phyloP scores from a whole-genome alignment of 2,113 vertebrate genomes.

The Hypanus sabinus region DNA sequence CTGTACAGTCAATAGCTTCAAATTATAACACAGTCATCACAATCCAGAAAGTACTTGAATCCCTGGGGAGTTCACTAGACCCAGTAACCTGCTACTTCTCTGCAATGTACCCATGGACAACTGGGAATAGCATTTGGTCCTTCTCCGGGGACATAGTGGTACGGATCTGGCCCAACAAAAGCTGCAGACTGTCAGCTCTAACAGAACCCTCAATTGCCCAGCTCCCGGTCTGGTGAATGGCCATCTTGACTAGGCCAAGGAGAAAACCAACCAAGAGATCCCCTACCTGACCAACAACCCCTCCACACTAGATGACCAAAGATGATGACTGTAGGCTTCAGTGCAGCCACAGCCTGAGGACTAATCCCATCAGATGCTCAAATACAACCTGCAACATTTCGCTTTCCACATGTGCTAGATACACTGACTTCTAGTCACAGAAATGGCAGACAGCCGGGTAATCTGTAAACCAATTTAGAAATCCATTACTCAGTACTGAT shows the following conservation, averaged over 20 bases:
- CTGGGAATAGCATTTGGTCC: background rate
- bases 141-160: background rate
- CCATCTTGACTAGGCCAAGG: background rate
- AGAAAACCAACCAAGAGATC: background rate
- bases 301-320: background rate
- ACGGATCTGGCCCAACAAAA: too few species aligned
- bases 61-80: background rate
- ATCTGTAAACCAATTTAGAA: background rate
- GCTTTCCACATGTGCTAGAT: background rate
- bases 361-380: background rate
- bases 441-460: background rate
- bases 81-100: too few species aligned
- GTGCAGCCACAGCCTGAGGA: background rate
- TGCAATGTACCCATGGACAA: background rate
- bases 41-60: background rate
- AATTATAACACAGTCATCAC: too few species aligned
- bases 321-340: background rate
- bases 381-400: background rate
- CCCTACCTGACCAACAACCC: too few species aligned
- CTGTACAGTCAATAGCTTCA: too few species aligned
- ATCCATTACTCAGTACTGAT: background rate
- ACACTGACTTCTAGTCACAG: background rate
- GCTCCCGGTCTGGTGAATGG: background rate
- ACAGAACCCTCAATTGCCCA: too few species aligned
- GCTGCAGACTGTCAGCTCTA: too few species aligned